Evolutionary conservation across 2,888 invertebrate species (phyloP), one percentile per base, ranked within the genome.

Genomic region (Ryuthela nishihirai): DNA sequence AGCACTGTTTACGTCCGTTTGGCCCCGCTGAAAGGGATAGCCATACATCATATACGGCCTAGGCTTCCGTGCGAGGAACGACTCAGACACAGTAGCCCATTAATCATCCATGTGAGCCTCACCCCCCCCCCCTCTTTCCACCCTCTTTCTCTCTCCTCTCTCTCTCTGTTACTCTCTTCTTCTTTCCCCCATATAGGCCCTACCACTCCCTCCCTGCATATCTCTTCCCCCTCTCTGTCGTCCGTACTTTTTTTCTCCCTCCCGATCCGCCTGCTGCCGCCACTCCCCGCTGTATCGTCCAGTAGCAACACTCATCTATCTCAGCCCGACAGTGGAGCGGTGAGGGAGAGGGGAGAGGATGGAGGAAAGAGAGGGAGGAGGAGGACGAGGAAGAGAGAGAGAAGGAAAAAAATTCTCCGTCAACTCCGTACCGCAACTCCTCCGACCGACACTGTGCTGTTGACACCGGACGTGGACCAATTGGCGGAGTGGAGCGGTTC

Each of bases 41-140:
- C 53, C 40, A 59, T 59, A 59, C 59, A 59, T 59, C 59, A 59
- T 59, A 53, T 34, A n/a, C n/a, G 34, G 34, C 34, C 44, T 20
- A 45, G 41, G 53, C 59, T 53, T 59, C 59, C 47, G 58, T 43
- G 41, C 45, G 45, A 45, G 40, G 43, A 43, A 55, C n/a, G 41
- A 55, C 48, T 43, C 50, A 39, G 56, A 42, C 43, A 58, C 46
- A 46, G 46, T 50, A 50, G 49, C 46, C 29, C 56, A 58, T 58
- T 58, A 58, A 58, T 58, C 56, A 58, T 58, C 56, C 56, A 39
- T 36, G 38, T 41, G 56, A 58, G 56, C 56, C 56, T 20, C n/a
- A 17, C 26, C 41, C 35, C 34, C 24, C 29, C 29, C 26, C 48
- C 44, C 52, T 39, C 32, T 40, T 44, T 48, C 42, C 50, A 52